Conservation (phyloP, 2,888 invertebrate species). For the Julus scandinavius region DNA sequence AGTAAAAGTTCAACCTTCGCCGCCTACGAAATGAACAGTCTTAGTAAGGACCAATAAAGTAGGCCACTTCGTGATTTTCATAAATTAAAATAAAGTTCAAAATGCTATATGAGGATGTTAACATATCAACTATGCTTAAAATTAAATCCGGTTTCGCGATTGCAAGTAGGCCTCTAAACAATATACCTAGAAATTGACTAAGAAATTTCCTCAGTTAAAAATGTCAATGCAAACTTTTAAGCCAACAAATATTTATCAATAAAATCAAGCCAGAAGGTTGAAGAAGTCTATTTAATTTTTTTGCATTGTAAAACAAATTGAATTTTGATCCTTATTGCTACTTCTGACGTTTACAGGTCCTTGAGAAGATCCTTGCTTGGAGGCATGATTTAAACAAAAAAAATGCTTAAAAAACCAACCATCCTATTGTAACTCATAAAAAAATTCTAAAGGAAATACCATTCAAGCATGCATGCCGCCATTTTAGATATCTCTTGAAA, state of each 20-base stretch:
- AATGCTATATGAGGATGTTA: conserved; percentile 2
- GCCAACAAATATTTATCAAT: neutral
- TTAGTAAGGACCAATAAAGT: conserved; percentile 16
- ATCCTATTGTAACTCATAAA: neutral
- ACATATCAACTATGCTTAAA: neutral
- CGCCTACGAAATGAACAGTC: conserved; percentile 10
- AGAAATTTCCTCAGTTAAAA: neutral
- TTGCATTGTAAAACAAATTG: neutral
- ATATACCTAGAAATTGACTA: neutral
- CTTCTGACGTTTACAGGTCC: neutral
- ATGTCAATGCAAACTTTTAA: neutral
- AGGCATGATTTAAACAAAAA: neutral
- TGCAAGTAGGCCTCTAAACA: neutral
- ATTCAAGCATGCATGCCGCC: neutral
- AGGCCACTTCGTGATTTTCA: conserved; percentile 35
- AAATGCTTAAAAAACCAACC: neutral
- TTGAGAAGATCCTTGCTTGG: conserved; percentile 22
- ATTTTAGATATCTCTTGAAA: neutral
- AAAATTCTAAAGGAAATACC: neutral
- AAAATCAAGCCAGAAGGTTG: neutral
- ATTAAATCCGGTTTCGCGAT: conserved; percentile 6
- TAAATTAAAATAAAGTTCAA: neutral
- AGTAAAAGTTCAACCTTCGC: conserved; percentile 42
- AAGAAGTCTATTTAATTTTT: neutral
- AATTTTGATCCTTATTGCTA: neutral